Percentiles rank a stretch among this genome's conserved stretches.
Evolutionary conservation across 2,888 invertebrate genomes (phyloP).

Genomic region (Drosophila meridiana): DNA sequence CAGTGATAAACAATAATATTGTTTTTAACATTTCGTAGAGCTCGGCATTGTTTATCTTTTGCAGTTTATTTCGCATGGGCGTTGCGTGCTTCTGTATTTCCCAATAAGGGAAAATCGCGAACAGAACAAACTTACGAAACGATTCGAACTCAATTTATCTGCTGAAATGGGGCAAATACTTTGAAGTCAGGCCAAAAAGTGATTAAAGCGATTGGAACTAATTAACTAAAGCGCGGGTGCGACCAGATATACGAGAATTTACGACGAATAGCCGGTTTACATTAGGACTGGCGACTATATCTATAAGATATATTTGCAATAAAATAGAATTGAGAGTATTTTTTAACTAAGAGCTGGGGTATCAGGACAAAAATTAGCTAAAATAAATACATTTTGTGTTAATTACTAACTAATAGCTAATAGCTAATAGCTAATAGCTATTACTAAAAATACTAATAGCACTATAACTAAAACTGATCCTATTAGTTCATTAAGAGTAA

Average conservation of each 20-base stretch:
- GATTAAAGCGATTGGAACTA: neutral
- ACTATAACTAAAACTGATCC: neutral
- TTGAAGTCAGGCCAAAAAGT: slow-evolving; percentile 11
- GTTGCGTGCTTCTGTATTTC: slow-evolving; percentile 9
- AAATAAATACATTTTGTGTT: neutral
- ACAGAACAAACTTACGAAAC: neutral
- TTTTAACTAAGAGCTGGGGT: neutral
- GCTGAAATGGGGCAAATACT: neutral
- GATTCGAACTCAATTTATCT: slow-evolving; percentile 1
- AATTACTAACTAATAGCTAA: neutral
- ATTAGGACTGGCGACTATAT: neutral
- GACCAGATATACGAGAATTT: slow-evolving; percentile 2
- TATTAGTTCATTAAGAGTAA: neutral
- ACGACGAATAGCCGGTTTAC: neutral
- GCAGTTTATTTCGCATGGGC: slow-evolving; percentile 1
- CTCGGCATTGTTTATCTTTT: slow-evolving; percentile 7
- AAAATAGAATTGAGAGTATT: neutral
- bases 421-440: neutral
- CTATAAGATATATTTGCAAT: slow-evolving; percentile 3
- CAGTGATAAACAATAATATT: slow-evolving; percentile 7
- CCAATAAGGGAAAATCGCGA: neutral
- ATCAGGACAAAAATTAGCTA: neutral
- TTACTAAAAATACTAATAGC: neutral
- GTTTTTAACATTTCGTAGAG: neutral
- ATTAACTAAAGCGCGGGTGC: slow-evolving; percentile 10